A percentile compares a stretch with the other conserved stretches of the same genome.
These are phyloP conservation scores for Urechis unicinctus DNA, from an alignment of 2,888 invertebrate species.

Conservation along the genomic window DNA sequence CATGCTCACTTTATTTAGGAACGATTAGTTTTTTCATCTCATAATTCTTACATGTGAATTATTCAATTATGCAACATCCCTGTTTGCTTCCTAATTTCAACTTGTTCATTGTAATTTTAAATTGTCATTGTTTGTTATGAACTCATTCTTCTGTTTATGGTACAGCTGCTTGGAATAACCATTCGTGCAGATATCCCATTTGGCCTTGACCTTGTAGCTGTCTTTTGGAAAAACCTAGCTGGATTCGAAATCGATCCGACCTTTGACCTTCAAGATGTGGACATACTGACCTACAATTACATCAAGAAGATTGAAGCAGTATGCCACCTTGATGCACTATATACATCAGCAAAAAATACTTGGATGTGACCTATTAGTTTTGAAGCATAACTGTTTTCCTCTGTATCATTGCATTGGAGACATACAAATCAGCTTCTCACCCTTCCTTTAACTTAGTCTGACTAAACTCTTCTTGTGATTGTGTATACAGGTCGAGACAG, in stretches of 20 bases:
- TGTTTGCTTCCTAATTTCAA: too few relatives aligned
- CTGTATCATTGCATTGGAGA: too few relatives aligned
- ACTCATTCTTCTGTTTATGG: neutral
- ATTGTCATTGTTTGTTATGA: neutral
- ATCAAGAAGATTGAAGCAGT: slow-evolving; percentile 49
- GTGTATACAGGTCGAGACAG: slow-evolving; percentile 44
- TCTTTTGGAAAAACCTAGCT: slow-evolving; percentile 46
- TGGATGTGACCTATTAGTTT: too few relatives aligned
- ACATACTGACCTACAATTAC: slow-evolving; percentile 45
- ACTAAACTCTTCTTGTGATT: neutral
- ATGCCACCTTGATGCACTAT: neutral
- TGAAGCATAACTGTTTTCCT: too few relatives aligned
- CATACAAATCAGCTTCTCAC: too few relatives aligned
- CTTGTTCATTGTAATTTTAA: too few relatives aligned
- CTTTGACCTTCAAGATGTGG: slow-evolving; percentile 46
- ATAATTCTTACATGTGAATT: too few relatives aligned
- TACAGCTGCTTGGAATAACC: slow-evolving; percentile 46
- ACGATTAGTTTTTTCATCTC: too few relatives aligned
- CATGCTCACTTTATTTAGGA: too few relatives aligned
- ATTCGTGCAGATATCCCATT: slow-evolving; percentile 48
- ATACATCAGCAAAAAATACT: too few relatives aligned
- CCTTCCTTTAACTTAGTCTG: neutral
- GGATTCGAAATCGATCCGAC: slow-evolving; percentile 35
- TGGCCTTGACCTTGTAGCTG: slow-evolving; percentile 39
- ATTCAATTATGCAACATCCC: too few relatives aligned